Conservation (phyloP, 2,888 invertebrate genomes). For the Machimus rusticus region DNA sequence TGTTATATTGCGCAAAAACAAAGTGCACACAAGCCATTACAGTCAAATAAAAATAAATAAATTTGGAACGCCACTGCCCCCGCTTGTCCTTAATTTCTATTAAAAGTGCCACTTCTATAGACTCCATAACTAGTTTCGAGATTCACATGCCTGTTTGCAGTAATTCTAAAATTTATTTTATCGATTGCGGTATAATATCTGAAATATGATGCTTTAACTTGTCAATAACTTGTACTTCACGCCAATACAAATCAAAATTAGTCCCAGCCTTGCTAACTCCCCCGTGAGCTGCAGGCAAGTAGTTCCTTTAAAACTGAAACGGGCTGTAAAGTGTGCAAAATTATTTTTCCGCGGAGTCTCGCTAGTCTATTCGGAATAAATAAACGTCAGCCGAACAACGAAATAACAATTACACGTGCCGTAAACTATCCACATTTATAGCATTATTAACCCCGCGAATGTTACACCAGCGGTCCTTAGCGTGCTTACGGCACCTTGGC, state of each 20-base stretch:
- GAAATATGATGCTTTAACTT: not conserved
- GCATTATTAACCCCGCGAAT: constrained; percentile 29
- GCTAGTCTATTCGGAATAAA: constrained; percentile 16
- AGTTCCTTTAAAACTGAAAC: not conserved
- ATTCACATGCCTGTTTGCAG: not conserved
- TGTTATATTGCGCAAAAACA: not conserved
- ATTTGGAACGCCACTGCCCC: not conserved
- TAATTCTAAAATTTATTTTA: not conserved
- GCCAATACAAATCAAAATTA: constrained; percentile 3
- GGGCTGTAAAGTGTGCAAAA: not conserved
- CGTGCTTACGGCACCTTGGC: not conserved
- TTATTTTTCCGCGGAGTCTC: not conserved
- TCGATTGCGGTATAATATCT: not conserved
- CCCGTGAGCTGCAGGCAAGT: not conserved
- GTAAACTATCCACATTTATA: constrained; percentile 37
- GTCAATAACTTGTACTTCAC: not conserved
- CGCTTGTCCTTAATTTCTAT: not conserved
- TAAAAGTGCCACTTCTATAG: not conserved
- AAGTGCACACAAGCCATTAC: not conserved
- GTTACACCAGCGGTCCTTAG: not conserved
- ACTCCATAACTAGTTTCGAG: not conserved
- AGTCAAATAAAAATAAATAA: not conserved
- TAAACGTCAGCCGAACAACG: constrained; percentile 25
- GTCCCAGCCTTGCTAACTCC: not conserved
- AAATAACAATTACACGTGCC: constrained; percentile 33